A percentile compares a stretch with the other conserved stretches of the same genome.
Evolutionary conservation across 2,113 vertebrate species (phyloP).

Genomic region (Miniopterus natalensis): DNA sequence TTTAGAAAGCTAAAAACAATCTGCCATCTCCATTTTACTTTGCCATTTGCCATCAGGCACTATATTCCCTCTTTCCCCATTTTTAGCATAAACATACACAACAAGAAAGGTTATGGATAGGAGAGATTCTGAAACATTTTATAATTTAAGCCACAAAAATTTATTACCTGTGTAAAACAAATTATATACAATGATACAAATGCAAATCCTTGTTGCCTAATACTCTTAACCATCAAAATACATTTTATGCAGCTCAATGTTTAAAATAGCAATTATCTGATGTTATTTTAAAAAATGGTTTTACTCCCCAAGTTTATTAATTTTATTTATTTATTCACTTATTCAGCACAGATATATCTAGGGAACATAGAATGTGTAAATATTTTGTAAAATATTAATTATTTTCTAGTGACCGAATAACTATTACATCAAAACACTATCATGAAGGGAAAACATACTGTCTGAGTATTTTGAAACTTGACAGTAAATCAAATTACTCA

Average conservation of each 20-base stretch:
- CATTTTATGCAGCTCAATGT: neutral
- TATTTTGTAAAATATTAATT: conserved; percentile 46
- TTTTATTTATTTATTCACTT: neutral
- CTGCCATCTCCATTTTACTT: neutral
- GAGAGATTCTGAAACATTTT: neutral
- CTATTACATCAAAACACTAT: neutral
- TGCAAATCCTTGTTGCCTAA: neutral
- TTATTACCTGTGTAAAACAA: neutral
- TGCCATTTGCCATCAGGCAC: neutral
- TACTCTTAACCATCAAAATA: neutral
- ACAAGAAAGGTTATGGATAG: neutral
- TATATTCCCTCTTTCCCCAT: neutral
- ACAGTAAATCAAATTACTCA: neutral
- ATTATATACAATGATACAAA: neutral
- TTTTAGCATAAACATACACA: neutral
- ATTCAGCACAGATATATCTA: neutral
- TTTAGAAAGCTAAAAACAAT: conserved; percentile 19
- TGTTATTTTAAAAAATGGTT: neutral
- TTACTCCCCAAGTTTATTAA: neutral
- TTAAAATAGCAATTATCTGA: conserved; percentile 19
- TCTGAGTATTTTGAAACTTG: neutral
- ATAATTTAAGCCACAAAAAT: neutral
- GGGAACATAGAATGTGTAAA: neutral
- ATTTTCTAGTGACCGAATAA: neutral
- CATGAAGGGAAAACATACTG: neutral